Percentiles rank a stretch among this genome's conserved stretches.
These are phyloP conservation scores for Orussus abietinus DNA, from an alignment of 1,140 invertebrate genomes.

Conservation along the genomic window DNA sequence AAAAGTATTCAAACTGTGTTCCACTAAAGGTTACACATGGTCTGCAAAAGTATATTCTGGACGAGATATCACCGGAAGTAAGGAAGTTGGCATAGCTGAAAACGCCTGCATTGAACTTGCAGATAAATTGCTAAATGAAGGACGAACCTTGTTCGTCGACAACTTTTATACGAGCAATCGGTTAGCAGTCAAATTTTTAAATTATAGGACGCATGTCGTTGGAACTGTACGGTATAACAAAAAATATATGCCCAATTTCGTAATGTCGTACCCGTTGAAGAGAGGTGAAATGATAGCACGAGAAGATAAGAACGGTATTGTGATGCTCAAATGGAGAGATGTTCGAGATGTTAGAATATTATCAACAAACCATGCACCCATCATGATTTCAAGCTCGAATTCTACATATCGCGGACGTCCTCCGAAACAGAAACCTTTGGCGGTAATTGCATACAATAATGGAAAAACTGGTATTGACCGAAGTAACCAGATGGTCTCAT, in stretches of 20 bases:
- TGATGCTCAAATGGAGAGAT: constrained; percentile 29
- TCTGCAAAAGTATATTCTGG: constrained; percentile 30
- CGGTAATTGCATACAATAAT: constrained; percentile 44
- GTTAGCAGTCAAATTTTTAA: constrained; percentile 20
- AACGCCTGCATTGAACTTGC: constrained; percentile 18
- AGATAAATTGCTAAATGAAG: constrained; percentile 19
- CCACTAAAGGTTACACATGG: constrained; percentile 25
- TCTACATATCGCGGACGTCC: constrained; percentile 9
- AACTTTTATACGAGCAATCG: constrained; percentile 24
- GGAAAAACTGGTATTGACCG: constrained; percentile 26
- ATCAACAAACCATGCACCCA: constrained; percentile 21
- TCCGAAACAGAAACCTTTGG: constrained; percentile 33
- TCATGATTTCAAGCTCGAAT: constrained; percentile 10
- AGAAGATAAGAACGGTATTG: constrained; percentile 41
- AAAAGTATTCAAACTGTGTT: constrained; percentile 40
- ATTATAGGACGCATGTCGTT: constrained; percentile 47
- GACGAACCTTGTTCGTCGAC: constrained; percentile 23
- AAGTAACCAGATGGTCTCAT: constrained; percentile 13
- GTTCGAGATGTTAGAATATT: constrained; percentile 26
- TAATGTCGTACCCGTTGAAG: constrained; percentile 34
- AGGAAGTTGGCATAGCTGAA: constrained; percentile 10
- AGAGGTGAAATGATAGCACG: constrained; percentile 34
- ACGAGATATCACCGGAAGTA: constrained; percentile 13
- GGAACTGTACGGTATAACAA: constrained; percentile 45
- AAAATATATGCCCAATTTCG: constrained; percentile 23